Base-by-base conservation (phyloP, 2,888 invertebrate genomes). In the Dasysyrphus tricinctus region DNA sequence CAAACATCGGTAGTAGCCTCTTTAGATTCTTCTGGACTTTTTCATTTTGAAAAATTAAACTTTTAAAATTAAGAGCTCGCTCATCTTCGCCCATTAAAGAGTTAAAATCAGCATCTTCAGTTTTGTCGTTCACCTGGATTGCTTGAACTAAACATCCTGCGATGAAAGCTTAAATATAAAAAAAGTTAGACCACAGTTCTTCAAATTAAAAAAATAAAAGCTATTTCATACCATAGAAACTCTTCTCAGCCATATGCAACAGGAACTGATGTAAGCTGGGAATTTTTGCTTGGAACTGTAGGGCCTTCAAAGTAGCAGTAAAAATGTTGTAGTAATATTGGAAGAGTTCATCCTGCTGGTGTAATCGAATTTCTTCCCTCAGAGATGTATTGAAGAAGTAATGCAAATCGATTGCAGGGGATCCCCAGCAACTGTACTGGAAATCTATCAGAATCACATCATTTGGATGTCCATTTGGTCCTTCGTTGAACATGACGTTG, bases 381-480 rank as follows among this genome's bases (percentile, higher is more conserved):
- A 92, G 61, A 0, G 92, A 93, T 1, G 92, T 90, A 61, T 92
- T 91, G 7, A 92, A 78, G 8, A 93, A 91, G 67, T 92, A 92
- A 77, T 91, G 91, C n/a, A 92, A 86, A 89, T 92, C 92, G 44
- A 92, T 89, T 0, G 91, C 91, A 1, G 92, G 93, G 5, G 93
- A 92, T 39, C 90, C 90, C 93, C 93, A 92, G 16, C 88, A 90
- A 14, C 91, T 88, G 86, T 91, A 92, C 70, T 92, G 92, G n/a
- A 92, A 92, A 80, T 92, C 92, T 39, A 92, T 91, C 4, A 92
- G 88, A 3, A 91, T 88, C 0, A 89, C 90, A 88, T 92, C 92
- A 5, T 89, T 73, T 0, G 91, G 89, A 19, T 90, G 88, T 0
- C 89, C 89, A 4, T 69, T 54, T 29, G 29, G 39, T 47, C 32